Evolutionary conservation across 2,888 invertebrate genomes (phyloP), one percentile per base, ranked within the genome.

Genomic region (Panzeria rudis): DNA sequence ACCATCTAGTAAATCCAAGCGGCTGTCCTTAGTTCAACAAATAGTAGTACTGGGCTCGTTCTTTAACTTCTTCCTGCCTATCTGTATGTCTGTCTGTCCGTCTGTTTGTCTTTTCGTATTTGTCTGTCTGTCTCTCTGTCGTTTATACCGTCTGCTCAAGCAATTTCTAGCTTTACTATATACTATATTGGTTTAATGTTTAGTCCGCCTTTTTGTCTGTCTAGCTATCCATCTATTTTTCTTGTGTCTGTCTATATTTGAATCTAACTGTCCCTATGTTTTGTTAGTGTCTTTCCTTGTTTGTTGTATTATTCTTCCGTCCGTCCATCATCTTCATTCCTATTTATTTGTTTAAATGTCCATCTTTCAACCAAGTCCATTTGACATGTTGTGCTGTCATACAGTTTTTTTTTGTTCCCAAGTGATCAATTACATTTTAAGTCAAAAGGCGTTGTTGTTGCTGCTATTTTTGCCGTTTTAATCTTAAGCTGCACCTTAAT

Each of bases 371-470:
- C 82, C 82, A 78, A 75, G 78, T 75, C 71, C 75, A 85, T 85
- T 85, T 85, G 85, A 82, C 85, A 85, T 82, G 85, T 82, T 85
- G 59, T 79, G 78, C 82, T 85, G 85, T 85, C 85, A 82, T 82
- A 79, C 59, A 82, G 41, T 82, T 79, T 85, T 83, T 86, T 29
- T 29, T 29, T 29, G 29, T 29, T 78, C 86, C 84, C 86, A 79
- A 86, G 86, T 84, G 86, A 86, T 86, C 86, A 86, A 86, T 86
- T 86, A 86, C 86, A 75, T 76, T 84, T 81, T 75, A 82, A 82
- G 82, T 79, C 79, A 78, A 82, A 79, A 85, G 82, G 85, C 85
- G 82, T 82, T 82, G 62, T 78, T 73, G 59, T 84, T 69, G 47
- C 23, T 84, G 47, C 59, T 38, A 47, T 35, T 61, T 79, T 52